Base-by-base conservation (phyloP, 2,113 vertebrate genomes). In the Thamnaconus septentrionalis region DNA sequence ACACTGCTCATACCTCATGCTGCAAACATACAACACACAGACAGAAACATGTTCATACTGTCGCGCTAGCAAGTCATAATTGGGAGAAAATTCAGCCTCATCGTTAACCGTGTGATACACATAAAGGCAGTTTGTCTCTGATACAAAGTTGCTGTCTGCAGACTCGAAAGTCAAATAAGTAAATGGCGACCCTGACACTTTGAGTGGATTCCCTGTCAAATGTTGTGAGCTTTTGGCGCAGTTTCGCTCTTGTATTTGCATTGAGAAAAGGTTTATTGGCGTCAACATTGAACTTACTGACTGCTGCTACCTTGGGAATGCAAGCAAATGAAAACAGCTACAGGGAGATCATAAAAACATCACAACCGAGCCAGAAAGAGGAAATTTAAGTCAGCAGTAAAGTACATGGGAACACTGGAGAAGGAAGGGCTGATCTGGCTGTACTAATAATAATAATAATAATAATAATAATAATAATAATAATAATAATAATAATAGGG, bases 341-440 rank as follows among this genome's bases (percentile, higher is more conserved):
- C 41, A 48, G 69, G 12, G 12, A 65, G 41, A 60, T 81, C 74
- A 80, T 86, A 87, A 90, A 89, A 62, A 54, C 69, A 80, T 83
- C 78, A 81, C 82, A 56, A 12, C 40, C 8, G 40, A 65, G 62
- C 48, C 56, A 59, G 41, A 72, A 79, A 85, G 73, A 73, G 83
- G 81, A 85, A 88, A 66, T 76, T 39, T 10, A 49, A 12, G 10
- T 44, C 55, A 42, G 62, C 3, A 73, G 71, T 66, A 39, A 64
- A 71, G 8, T 31, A 41, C 18, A 4, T 63, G 46, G 54, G 46
- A 46, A 66, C 61, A 60, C 12, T 50, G 43, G 66, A 60, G 64
- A 31, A 31, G 18, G 18, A 31, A 31, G 18, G 2, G 18, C 8
- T 48, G 47, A 39, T 75, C 41, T 59, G 12, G 53, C 44, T 59